Percentiles rank a stretch among this genome's conserved stretches.
Evolutionary conservation across 2,888 invertebrate genomes (phyloP).

Genomic region (Scelioninae gen. 1): DNA sequence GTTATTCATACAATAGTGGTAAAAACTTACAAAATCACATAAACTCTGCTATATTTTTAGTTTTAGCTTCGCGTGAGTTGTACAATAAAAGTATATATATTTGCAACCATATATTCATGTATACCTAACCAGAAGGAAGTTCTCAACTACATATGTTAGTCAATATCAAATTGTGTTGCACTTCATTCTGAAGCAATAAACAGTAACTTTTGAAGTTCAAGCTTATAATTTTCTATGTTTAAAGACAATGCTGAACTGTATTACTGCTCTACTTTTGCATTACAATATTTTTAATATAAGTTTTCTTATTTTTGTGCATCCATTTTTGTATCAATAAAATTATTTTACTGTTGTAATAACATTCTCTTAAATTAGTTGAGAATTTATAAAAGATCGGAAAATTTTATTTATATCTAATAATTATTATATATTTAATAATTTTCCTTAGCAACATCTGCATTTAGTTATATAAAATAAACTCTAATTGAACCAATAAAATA

Average conservation of each 20-base stretch:
- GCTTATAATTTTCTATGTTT: background rate
- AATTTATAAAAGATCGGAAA: too few species aligned
- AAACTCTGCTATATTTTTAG: conserved; percentile 4
- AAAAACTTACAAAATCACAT: conserved; percentile 23
- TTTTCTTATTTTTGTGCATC: background rate
- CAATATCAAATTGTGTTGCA: background rate
- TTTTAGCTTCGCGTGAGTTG: background rate
- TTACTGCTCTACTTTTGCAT: background rate
- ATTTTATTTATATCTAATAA: too few species aligned
- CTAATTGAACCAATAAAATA: conserved; percentile 6
- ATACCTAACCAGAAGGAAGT: background rate
- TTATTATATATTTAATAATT: too few species aligned
- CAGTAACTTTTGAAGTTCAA: background rate
- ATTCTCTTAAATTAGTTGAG: too few species aligned
- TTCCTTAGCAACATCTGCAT: background rate
- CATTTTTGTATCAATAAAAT: too few species aligned
- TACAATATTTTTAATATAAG: background rate
- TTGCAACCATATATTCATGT: background rate
- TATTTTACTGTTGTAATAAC: too few species aligned
- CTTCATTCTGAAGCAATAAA: background rate
- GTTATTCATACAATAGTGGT: conserved; percentile 1
- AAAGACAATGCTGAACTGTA: background rate
- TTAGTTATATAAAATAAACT: background rate
- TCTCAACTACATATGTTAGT: background rate
- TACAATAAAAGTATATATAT: conserved; percentile 17